Evolutionary conservation across 2,797 vertebrate genomes (phyloP).

Genomic region (Helostoma temminkii): DNA sequence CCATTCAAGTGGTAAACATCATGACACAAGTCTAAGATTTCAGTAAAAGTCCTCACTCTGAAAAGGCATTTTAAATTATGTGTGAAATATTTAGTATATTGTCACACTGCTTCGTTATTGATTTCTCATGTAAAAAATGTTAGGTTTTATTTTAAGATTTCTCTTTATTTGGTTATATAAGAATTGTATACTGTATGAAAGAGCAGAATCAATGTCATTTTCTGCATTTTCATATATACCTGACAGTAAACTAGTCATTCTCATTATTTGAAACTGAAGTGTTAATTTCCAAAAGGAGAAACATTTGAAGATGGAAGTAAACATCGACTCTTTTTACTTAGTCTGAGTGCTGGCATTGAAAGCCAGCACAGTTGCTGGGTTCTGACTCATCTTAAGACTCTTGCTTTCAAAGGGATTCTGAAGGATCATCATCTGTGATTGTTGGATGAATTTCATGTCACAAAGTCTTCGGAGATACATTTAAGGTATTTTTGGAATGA

Average conservation of each 20-base stretch:
- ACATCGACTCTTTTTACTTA: constrained; percentile 14
- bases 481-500: constrained; percentile 33
- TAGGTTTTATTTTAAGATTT: neutral
- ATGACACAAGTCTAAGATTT: too few relatives aligned
- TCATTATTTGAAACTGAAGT: constrained; percentile 24
- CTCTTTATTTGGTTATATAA: constrained; percentile 4
- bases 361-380: constrained; percentile 54
- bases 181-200: neutral
- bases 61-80: neutral
- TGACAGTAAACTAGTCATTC: constrained; percentile 24
- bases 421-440: constrained; percentile 53
- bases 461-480: constrained; percentile 55
- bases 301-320: constrained; percentile 18
- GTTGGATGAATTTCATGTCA: constrained; percentile 52
- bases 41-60: too few relatives aligned
- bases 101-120: neutral
- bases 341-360: constrained; percentile 39
- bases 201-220: constrained; percentile 2
- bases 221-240: neutral
- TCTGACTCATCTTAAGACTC: constrained; percentile 63
- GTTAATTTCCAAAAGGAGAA: constrained; percentile 34
- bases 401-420: constrained; percentile 59
- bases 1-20: neutral
- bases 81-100: neutral
- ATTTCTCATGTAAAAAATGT: too few relatives aligned